Conservation (phyloP, 2,797 vertebrate genomes). For the Remorina albescens region DNA sequence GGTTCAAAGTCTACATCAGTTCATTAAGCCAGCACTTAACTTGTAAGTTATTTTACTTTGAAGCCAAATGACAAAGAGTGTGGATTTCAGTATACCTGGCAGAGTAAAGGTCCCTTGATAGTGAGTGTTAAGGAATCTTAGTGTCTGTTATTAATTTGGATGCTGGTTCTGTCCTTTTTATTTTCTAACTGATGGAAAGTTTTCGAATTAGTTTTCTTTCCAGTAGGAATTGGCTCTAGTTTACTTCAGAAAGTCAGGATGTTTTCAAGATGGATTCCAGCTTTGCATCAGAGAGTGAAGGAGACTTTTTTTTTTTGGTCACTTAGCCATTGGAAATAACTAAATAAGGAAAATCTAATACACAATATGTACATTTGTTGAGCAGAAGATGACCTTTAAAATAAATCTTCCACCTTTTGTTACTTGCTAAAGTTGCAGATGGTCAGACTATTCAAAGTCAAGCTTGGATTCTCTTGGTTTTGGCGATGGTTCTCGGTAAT, state of each 20-base stretch:
- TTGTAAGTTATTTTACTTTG: not conserved
- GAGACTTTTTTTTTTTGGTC: not conserved
- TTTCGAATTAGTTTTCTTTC: conserved; percentile 27
- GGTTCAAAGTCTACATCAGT: not conserved
- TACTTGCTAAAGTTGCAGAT: not conserved
- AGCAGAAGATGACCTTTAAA: conserved; percentile 9
- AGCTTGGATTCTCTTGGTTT: conserved; percentile 21
- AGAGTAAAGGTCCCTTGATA: conserved; percentile 13
- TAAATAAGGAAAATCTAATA: conserved; percentile 22
- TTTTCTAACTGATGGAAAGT: conserved; percentile 45
- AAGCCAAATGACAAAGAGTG: not conserved
- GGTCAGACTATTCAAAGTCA: conserved; percentile 22
- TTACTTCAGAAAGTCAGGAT: conserved; percentile 33
- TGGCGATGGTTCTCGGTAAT: conserved; percentile 27
- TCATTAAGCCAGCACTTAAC: not conserved
- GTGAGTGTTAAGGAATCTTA: conserved; percentile 20
- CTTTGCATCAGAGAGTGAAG: conserved; percentile 9
- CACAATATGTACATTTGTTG: conserved; percentile 26
- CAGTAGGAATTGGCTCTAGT: conserved; percentile 26
- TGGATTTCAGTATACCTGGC: not conserved
- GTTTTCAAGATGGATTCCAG: conserved; percentile 20
- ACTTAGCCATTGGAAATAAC: not conserved
- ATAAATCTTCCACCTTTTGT: conserved; percentile 15
- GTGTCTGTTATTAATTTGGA: conserved; percentile 53
- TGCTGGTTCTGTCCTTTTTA: conserved; percentile 20